phyloP scores from a whole-genome alignment of 2,113 vertebrate species.

The Perccottus glenii region DNA sequence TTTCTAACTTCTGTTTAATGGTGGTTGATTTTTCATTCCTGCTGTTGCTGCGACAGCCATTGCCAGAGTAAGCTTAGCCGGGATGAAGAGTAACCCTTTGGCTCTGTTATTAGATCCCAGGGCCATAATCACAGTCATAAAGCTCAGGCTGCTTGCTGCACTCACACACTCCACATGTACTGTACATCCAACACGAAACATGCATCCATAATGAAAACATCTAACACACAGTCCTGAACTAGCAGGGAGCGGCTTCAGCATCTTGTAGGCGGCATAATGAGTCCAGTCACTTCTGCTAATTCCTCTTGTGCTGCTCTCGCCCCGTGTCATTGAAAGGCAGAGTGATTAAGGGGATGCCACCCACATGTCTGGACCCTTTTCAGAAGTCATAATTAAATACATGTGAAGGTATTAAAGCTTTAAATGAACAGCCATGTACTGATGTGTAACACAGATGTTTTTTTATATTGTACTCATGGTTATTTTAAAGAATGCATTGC shows the following conservation, averaged over 20 bases:
- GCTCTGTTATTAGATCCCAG: constrained; percentile 59
- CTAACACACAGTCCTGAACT: constrained; percentile 26
- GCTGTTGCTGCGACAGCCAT: constrained; percentile 31
- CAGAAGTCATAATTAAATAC: constrained; percentile 21
- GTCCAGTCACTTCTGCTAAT: constrained; percentile 14
- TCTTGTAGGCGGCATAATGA: constrained; percentile 18
- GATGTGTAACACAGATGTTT: too few relatives aligned
- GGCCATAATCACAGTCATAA: constrained; percentile 33
- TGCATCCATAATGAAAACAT: constrained; percentile 11
- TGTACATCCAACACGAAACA: constrained; percentile 17
- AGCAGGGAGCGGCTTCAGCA: constrained; percentile 21
- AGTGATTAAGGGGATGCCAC: constrained; percentile 9
- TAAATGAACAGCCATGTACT: constrained; percentile 13
- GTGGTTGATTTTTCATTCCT: constrained; percentile 35
- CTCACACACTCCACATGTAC: constrained; percentile 7
- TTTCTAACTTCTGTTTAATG: constrained; percentile 12
- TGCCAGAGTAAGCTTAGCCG: constrained; percentile 41
- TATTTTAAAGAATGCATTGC: too few relatives aligned
- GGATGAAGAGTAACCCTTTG: constrained; percentile 44
- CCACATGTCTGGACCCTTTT: constrained; percentile 24
- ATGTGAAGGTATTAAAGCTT: constrained; percentile 26
- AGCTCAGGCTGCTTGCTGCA: constrained; percentile 16
- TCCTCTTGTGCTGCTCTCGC: constrained; percentile 13
- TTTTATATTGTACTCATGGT: too few relatives aligned
- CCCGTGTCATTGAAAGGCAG: constrained; percentile 13